These are phyloP conservation scores for Lycophotia porphyrea DNA, from an alignment of 2,888 invertebrate genomes.

Conservation along the genomic window DNA sequence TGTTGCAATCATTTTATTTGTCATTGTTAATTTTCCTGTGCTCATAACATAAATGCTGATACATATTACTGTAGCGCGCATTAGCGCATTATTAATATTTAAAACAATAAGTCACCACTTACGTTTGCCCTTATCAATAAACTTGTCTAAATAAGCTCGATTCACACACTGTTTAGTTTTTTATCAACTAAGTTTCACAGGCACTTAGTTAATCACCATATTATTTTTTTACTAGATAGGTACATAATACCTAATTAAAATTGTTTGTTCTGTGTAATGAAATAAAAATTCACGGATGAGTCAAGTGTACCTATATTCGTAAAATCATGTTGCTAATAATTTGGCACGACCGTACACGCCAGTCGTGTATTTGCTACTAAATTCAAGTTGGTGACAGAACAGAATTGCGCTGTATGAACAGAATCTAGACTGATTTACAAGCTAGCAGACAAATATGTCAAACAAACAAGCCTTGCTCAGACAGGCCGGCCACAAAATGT, in stretches of 20 bases:
- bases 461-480: neutral
- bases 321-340: slow-evolving; percentile 21
- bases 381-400: slow-evolving; percentile 12
- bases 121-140: slow-evolving; percentile 17
- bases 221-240: neutral
- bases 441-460: neutral
- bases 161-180: neutral
- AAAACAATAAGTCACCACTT: slow-evolving; percentile 20
- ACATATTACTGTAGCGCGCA: too few species aligned
- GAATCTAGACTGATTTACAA: slow-evolving; percentile 7
- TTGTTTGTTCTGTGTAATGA: neutral
- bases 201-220: slow-evolving; percentile 5
- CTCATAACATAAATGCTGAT: too few species aligned
- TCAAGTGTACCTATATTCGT: neutral
- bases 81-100: neutral
- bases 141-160: slow-evolving; percentile 15
- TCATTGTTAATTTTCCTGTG: neutral
- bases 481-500: neutral
- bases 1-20: neutral
- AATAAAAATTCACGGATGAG: neutral
- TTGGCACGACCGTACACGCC: slow-evolving; percentile 17
- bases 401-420: neutral
- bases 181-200: slow-evolving; percentile 1
- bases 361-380: slow-evolving; percentile 15
- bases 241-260: too few species aligned